Conservation (phyloP, 2,797 vertebrate species). For the Notolepis coatsorum region DNA sequence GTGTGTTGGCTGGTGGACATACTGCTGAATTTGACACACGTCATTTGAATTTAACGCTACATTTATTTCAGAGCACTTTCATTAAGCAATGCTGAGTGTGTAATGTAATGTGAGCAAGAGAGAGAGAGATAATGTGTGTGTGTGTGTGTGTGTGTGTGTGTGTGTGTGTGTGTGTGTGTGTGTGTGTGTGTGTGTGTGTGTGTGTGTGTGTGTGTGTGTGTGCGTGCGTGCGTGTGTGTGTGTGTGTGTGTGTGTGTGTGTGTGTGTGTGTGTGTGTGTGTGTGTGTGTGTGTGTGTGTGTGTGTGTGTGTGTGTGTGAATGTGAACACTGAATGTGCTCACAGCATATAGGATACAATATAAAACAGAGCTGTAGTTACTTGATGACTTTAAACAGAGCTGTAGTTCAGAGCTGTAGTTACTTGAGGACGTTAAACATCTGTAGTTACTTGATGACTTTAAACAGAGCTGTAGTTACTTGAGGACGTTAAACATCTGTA, state of each 20-base stretch:
- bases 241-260: neutral
- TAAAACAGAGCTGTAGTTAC: conserved; percentile 71
- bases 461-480: conserved; percentile 92
- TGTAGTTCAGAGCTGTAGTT: too few species aligned
- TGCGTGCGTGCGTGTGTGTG: neutral
- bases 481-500: conserved; percentile 86
- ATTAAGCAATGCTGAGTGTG: neutral
- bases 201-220: neutral
- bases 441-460: conserved; percentile 88
- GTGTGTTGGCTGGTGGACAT: too few species aligned
- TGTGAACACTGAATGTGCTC: neutral
- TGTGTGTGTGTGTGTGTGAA: neutral
- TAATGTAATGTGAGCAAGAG: neutral
- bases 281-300: neutral
- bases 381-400: conserved; percentile 89
- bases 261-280: too few species aligned
- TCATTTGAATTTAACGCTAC: neutral
- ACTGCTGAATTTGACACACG: too few species aligned
- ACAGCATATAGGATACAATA: too few species aligned
- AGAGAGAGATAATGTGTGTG: too few species aligned
- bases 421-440: conserved; percentile 92
- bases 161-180: conserved; percentile 1
- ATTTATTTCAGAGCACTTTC: conserved; percentile 1
- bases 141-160: neutral
- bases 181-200: neutral